phyloP scores from a whole-genome alignment of 1,140 invertebrate species.

The Pogonognathellus flavescens region DNA sequence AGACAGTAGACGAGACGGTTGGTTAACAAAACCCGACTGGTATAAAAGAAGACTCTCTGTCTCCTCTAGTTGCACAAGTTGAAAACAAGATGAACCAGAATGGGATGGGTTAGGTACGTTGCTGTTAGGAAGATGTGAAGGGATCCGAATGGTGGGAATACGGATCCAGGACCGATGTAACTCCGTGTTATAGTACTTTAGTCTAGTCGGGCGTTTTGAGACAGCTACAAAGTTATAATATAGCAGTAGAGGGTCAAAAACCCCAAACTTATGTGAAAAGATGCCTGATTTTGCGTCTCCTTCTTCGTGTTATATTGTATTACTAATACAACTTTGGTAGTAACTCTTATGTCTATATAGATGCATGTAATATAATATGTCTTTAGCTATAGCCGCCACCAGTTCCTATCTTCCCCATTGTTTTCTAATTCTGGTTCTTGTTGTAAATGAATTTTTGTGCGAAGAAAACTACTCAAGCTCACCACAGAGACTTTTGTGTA shows the following conservation, averaged over 20 bases:
- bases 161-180: constrained; percentile 22
- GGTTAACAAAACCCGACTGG: too few relatives aligned
- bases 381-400: too few relatives aligned
- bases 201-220: neutral
- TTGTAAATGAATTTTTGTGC: too few relatives aligned
- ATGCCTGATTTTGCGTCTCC: neutral
- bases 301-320: neutral
- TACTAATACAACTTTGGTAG: too few relatives aligned
- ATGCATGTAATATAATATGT: too few relatives aligned
- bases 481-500: too few relatives aligned
- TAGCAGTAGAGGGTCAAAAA: constrained; percentile 7
- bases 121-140: constrained; percentile 13
- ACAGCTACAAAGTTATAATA: neutral
- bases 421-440: too few relatives aligned
- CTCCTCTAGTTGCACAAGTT: neutral
- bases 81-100: neutral
- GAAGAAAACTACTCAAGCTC: too few relatives aligned
- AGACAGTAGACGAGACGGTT: too few relatives aligned
- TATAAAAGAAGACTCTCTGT: neutral
- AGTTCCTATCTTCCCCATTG: too few relatives aligned
- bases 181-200: constrained; percentile 17
- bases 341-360: too few relatives aligned
- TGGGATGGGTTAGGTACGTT: constrained; percentile 9
- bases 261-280: neutral
- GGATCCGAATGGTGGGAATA: neutral